These are phyloP conservation scores for Halictus ligatus DNA, from an alignment of 2,888 invertebrate species.

Conservation along the genomic window DNA sequence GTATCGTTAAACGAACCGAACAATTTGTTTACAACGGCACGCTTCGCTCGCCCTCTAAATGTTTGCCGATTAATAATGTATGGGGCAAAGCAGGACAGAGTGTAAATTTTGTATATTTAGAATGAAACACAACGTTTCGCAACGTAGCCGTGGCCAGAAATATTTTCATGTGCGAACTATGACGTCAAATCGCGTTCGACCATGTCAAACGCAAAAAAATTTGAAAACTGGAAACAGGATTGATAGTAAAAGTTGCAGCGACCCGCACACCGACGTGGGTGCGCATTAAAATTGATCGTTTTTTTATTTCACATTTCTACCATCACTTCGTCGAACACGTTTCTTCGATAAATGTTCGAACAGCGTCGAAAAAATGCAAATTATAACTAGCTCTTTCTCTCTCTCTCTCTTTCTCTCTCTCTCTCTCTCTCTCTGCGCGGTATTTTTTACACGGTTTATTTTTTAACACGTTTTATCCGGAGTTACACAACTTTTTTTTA, in stretches of 20 bases:
- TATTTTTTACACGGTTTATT: background rate
- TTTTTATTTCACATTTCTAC: background rate
- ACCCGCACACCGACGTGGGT: background rate
- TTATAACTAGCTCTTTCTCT: background rate
- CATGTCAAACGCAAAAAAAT: background rate
- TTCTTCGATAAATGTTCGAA: slow-evolving; percentile 2
- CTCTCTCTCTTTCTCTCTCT: too few species aligned
- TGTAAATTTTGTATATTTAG: slow-evolving; percentile 5
- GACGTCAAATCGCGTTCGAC: background rate
- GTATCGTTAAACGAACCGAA: background rate
- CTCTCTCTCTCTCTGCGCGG: background rate
- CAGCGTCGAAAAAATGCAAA: background rate
- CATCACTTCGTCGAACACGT: background rate
- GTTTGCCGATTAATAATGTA: background rate
- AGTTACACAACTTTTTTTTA: background rate
- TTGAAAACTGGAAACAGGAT: slow-evolving; percentile 14
- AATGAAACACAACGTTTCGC: slow-evolving; percentile 21
- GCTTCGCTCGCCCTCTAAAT: background rate
- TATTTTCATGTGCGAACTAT: background rate
- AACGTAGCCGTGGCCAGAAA: slow-evolving; percentile 23
- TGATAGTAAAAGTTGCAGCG: background rate
- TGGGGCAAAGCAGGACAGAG: background rate
- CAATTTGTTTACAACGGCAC: background rate
- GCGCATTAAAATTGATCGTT: background rate
- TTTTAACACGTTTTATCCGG: background rate